These are phyloP conservation scores for Melieria crassipennis DNA, from an alignment of 2,888 invertebrate species.

Conservation along the genomic window DNA sequence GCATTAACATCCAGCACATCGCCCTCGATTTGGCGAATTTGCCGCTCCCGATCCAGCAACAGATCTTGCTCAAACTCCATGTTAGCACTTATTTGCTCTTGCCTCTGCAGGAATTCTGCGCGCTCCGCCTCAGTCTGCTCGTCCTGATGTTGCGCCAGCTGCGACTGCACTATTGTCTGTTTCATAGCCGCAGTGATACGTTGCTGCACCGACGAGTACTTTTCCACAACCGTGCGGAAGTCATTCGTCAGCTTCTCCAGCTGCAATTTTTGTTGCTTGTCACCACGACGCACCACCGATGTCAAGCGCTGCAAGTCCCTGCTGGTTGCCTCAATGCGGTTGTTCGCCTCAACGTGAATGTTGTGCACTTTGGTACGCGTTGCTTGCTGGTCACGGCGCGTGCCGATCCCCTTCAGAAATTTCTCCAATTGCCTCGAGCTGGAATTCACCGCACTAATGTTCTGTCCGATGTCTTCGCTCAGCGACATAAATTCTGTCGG, in stretches of 20 bases:
- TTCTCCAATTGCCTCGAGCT: slow-evolving; percentile 78
- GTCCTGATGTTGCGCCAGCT: slow-evolving; percentile 47
- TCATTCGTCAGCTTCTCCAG: slow-evolving; percentile 84
- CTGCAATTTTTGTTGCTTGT: slow-evolving; percentile 84
- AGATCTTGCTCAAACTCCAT: slow-evolving; percentile 83
- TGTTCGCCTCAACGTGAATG: slow-evolving; percentile 79
- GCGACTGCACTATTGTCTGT: slow-evolving; percentile 53
- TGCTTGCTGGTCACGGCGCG: slow-evolving; percentile 76
- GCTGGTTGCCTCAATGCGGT: slow-evolving; percentile 77
- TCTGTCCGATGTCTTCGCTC: slow-evolving; percentile 83
- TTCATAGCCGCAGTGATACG: slow-evolving; percentile 76
- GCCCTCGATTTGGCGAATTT: slow-evolving; percentile 82
- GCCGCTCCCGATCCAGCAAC: slow-evolving; percentile 81
- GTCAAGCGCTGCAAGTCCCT: slow-evolving; percentile 78
- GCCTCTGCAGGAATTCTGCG: slow-evolving; percentile 61
- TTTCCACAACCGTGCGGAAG: slow-evolving; percentile 81
- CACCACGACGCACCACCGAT: slow-evolving; percentile 75
- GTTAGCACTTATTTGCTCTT: slow-evolving; percentile 53
- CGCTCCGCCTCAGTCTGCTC: slow-evolving; percentile 51
- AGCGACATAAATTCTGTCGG: slow-evolving; percentile 81
- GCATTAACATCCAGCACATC: slow-evolving; percentile 85
- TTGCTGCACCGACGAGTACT: slow-evolving; percentile 83
- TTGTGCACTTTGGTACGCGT: slow-evolving; percentile 76
- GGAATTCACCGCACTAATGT: slow-evolving; percentile 80
- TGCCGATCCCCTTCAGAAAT: slow-evolving; percentile 79